These are phyloP conservation scores for Nemopilema nomurai DNA, from an alignment of 30 jellyfish, hydroid and myxozoan genomes.

Conservation along the genomic window DNA sequence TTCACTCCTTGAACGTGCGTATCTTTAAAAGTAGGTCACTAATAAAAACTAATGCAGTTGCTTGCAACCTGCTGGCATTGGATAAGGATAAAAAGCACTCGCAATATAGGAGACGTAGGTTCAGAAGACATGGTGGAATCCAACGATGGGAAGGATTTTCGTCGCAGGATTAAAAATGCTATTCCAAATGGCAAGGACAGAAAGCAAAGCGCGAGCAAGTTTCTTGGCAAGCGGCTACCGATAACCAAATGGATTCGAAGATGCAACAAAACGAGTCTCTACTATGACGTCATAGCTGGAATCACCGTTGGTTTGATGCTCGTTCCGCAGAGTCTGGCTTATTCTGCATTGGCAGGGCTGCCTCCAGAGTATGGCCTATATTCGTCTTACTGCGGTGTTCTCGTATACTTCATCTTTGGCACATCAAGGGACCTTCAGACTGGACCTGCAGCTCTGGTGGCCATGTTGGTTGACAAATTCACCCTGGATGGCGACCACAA, in stretches of 20 bases:
- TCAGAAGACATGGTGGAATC: not conserved
- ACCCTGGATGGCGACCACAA: constrained; percentile 51
- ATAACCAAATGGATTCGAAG: constrained; percentile 67
- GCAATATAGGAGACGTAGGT: not conserved
- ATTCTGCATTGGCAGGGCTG: constrained; percentile 65
- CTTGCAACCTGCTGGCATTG: no score
- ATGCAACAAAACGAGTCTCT: constrained; percentile 38
- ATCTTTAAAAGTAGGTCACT: no score
- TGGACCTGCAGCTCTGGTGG: constrained; percentile 80
- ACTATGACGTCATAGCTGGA: constrained; percentile 71
- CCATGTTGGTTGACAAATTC: constrained; percentile 55
- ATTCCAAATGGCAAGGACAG: constrained; percentile 2
- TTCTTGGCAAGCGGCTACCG: constrained; percentile 55
- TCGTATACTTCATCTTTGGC: constrained; percentile 57
- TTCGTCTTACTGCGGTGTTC: constrained; percentile 62
- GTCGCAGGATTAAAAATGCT: constrained; percentile 6
- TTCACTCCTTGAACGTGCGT: no score
- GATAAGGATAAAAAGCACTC: not conserved
- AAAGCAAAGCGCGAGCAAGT: constrained; percentile 23
- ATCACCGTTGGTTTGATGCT: constrained; percentile 80
- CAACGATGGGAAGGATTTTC: not conserved
- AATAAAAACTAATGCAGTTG: no score
- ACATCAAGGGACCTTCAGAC: constrained; percentile 64
- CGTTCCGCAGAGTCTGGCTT: constrained; percentile 77
- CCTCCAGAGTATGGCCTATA: constrained; percentile 76